Percentiles rank a stretch among this genome's conserved stretches.
Conservation (phyloP, 2,797 vertebrate species). For the Eupleurogrammus muticus region DNA sequence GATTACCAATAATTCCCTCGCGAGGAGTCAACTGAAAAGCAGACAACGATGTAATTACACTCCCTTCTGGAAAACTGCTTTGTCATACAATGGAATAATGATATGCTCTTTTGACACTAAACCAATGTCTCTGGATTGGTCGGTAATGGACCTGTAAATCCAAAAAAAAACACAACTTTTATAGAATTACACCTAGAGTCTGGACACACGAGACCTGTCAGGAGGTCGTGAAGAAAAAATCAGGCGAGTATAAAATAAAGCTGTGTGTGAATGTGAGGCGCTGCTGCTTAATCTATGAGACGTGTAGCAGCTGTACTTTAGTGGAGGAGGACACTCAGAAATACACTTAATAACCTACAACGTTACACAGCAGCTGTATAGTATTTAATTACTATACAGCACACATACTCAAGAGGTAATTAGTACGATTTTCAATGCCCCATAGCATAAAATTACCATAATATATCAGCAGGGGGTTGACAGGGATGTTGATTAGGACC, state of each 20-base stretch:
- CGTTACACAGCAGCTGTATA: constrained; percentile 26
- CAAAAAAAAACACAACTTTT: constrained; percentile 66
- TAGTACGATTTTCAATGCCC: constrained; percentile 36
- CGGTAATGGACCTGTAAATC: constrained; percentile 77
- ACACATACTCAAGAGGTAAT: constrained; percentile 37
- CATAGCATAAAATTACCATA: constrained; percentile 41
- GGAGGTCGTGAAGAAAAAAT: constrained; percentile 26
- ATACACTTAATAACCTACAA: constrained; percentile 21
- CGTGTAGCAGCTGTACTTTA: constrained; percentile 31
- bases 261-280: neutral
- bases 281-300: constrained; percentile 30
- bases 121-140: constrained; percentile 64
- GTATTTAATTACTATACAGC: constrained; percentile 35
- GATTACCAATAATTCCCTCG: constrained; percentile 84
- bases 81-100: constrained; percentile 81
- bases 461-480: constrained; percentile 26
- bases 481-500: constrained; percentile 39
- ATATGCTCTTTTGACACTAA: constrained; percentile 78
- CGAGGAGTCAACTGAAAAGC: constrained; percentile 77
- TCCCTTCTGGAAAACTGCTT: constrained; percentile 76
- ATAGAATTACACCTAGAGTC: constrained; percentile 60
- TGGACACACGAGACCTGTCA: constrained; percentile 2
- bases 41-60: constrained; percentile 81
- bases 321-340: constrained; percentile 12
- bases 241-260: constrained; percentile 17